phyloP scores from a whole-genome alignment of 2,797 vertebrate genomes.

The Bucorvus abyssinicus region DNA sequence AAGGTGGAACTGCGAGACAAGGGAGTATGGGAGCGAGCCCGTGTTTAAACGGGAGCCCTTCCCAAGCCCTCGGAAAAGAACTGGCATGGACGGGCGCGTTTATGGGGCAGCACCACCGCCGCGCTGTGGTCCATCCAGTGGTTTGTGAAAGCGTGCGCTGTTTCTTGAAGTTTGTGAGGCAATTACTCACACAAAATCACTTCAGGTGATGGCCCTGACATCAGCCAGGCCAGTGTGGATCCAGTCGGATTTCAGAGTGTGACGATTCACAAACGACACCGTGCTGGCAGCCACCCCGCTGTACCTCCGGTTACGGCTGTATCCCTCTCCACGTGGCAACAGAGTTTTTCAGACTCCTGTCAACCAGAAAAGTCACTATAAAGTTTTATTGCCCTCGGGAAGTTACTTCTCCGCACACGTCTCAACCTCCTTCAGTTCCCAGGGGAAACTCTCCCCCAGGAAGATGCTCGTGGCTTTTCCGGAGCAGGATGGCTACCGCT shows the following conservation, averaged over 20 bases:
- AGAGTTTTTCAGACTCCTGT: not conserved
- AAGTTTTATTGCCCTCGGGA: constrained; percentile 4
- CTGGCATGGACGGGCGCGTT: not conserved
- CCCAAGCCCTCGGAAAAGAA: not conserved
- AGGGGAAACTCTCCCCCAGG: not conserved
- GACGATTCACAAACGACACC: not conserved
- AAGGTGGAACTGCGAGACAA: not conserved
- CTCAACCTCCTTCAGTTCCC: not conserved
- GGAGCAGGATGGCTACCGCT: too few species aligned
- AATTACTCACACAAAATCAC: not conserved
- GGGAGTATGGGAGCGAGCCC: not conserved
- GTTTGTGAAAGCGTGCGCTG: not conserved
- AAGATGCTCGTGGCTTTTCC: not conserved
- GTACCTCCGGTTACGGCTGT: not conserved
- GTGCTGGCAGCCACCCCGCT: not conserved
- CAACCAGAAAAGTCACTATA: not conserved
- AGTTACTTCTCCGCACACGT: not conserved
- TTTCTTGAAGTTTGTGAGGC: not conserved
- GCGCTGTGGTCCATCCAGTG: not conserved
- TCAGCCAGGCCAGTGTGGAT: not conserved
- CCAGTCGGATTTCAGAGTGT: not conserved
- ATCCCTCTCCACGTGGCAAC: not conserved
- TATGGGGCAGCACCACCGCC: not conserved
- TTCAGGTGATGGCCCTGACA: not conserved
- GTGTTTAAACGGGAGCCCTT: not conserved